phyloP scores from a whole-genome alignment of 1,140 invertebrate genomes.

The Musca vetustissima region DNA sequence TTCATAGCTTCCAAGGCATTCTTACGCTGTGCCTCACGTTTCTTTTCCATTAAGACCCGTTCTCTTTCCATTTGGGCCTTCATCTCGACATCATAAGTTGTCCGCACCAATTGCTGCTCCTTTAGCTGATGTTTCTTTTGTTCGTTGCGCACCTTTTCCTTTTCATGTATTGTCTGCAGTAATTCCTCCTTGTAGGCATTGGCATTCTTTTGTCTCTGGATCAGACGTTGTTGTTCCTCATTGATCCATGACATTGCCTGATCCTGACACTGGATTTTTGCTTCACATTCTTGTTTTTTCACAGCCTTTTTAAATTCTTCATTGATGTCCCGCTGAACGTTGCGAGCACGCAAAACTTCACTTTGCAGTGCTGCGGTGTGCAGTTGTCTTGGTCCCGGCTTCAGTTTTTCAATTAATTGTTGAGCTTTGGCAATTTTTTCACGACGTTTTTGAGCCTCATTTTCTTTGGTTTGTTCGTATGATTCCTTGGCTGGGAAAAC shows the following conservation, averaged over 20 bases:
- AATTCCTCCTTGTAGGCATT: conserved; percentile 41
- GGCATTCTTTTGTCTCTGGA: conserved; percentile 33
- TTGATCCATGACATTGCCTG: conserved; percentile 39
- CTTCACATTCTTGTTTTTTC: conserved; percentile 31
- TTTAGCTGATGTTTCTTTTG: conserved; percentile 32
- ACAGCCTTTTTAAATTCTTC: conserved; percentile 35
- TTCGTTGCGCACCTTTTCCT: conserved; percentile 30
- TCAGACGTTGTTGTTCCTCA: conserved; percentile 37
- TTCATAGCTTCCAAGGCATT: conserved; percentile 45
- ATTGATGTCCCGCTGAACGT: conserved; percentile 43
- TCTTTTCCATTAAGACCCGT: conserved; percentile 26
- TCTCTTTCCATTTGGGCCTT: conserved; percentile 36
- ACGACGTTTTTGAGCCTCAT: conserved; percentile 27
- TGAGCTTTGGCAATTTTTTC: conserved; percentile 42
- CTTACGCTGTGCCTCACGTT: conserved; percentile 33
- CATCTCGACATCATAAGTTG: conserved; percentile 27
- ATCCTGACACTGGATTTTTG: conserved; percentile 35
- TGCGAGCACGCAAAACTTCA: conserved; percentile 42
- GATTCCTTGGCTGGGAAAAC: no score
- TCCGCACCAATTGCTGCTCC: conserved; percentile 10
- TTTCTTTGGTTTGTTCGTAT: conserved; percentile 29
- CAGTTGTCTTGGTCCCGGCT: conserved; percentile 44
- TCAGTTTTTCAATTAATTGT: conserved; percentile 42
- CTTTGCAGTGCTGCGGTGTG: conserved; percentile 44
- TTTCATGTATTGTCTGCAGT: conserved; percentile 37